These are phyloP conservation scores for Vimba vimba DNA, from an alignment of 2,113 vertebrate genomes.

Conservation along the genomic window DNA sequence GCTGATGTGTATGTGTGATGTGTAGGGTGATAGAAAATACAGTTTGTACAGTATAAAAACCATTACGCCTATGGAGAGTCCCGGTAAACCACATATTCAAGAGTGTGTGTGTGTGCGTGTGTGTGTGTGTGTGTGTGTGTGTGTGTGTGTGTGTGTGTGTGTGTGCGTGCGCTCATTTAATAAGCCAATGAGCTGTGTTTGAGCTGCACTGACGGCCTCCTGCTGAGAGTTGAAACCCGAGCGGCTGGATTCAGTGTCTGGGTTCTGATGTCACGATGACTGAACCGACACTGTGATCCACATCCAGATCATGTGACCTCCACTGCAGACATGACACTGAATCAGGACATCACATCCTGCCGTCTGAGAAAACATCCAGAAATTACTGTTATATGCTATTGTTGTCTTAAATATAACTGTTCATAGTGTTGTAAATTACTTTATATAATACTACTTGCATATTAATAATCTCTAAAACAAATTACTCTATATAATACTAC, in stretches of 20 bases:
- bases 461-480: too few species aligned
- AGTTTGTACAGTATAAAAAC: too few species aligned
- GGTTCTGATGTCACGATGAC: neutral
- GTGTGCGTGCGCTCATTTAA: neutral
- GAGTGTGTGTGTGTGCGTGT: neutral
- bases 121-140: constrained; percentile 1
- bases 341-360: neutral
- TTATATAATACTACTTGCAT: too few species aligned
- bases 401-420: too few species aligned
- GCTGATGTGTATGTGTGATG: too few species aligned
- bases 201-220: constrained; percentile 24
- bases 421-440: too few species aligned
- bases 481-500: too few species aligned
- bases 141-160: neutral
- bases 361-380: neutral
- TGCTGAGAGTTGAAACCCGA: constrained; percentile 68
- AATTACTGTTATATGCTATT: neutral
- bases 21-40: too few species aligned
- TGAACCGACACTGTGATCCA: neutral
- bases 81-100: too few species aligned
- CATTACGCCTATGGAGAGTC: too few species aligned
- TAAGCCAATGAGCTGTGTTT: neutral
- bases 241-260: constrained; percentile 69
- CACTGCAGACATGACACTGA: neutral
- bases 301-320: neutral